Evolutionary conservation across 2,113 vertebrate genomes (phyloP), one percentile per base, ranked within the genome.

Genomic region (Rhynchomys soricoides): DNA sequence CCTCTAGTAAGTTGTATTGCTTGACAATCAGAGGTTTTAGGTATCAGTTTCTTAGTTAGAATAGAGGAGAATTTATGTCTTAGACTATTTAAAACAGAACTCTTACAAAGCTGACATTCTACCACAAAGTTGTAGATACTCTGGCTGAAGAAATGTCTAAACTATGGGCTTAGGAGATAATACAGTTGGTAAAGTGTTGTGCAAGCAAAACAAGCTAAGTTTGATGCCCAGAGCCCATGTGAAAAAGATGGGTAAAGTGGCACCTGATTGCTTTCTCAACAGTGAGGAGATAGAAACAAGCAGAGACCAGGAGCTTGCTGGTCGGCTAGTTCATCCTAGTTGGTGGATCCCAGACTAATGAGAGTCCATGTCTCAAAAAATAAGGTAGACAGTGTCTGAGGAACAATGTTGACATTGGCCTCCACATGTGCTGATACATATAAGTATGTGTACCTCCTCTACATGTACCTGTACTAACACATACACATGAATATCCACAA

Each of bases 1-100:
- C 59, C 59, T 83, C 66, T 24, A 90, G 90, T 93, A 71, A 89
- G 75, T 86, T 64, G 1, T 94, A 75, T 89, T 62, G 17, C 77
- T 92, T 86, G 37, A 17, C 17, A 21, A 89, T 34, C 74, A 77
- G 6, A 50, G 7, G 15, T 29, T 88, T 59, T 55, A 40, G 13
- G 50, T 93, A 43, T 9, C 1, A 89, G 34, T 59, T 96, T 92
- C 31, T 94, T 85, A 40, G 6, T 95, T 86, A 45, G 12, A 50
- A 71, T 77, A 59, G 0, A 4, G 22, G 9, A 92, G 40, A 92
- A 77, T 40, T 90, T 85, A 12, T 3, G 95, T 11, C 5, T 90
- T 37, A 90, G 26, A 55, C 93, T 90, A 0, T 86, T 90, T 71
- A 75, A 70, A 74, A 11, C 9, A 93, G 70, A 87, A 64, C 83